A percentile compares a stretch with the other conserved stretches of the same genome.
Evolutionary conservation across 1,140 invertebrate species (phyloP).

Genomic region (Eufriesea mexicana): DNA sequence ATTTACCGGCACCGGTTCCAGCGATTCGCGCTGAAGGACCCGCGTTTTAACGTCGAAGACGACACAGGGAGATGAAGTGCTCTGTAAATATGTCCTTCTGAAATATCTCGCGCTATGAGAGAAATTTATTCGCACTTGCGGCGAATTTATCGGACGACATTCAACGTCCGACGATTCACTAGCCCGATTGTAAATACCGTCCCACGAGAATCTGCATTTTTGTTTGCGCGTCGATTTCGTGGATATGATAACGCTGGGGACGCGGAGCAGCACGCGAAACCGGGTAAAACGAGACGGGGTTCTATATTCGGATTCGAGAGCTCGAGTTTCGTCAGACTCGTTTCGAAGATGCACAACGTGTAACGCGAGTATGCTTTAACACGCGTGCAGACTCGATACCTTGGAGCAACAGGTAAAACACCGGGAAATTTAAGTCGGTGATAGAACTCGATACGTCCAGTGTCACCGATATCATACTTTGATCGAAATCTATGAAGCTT

Average conservation of each 20-base stretch:
- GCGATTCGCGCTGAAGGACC: too few relatives aligned
- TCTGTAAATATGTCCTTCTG: too few relatives aligned
- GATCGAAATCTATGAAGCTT: neutral
- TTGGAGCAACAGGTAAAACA: conserved; percentile 30
- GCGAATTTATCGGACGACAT: too few relatives aligned
- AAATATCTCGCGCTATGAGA: too few relatives aligned
- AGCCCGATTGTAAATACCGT: neutral
- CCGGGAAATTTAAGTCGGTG: conserved; percentile 1
- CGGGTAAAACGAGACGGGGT: neutral
- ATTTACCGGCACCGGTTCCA: too few relatives aligned
- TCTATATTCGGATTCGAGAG: neutral
- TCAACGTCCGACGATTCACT: too few relatives aligned
- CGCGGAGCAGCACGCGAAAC: neutral
- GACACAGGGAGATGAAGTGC: too few relatives aligned
- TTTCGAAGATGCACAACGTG: neutral
- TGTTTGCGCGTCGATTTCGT: neutral
- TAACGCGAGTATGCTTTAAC: neutral
- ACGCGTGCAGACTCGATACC: neutral
- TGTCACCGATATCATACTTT: neutral
- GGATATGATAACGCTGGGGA: neutral
- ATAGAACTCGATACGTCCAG: neutral
- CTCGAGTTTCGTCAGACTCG: neutral
- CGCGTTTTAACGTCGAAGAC: too few relatives aligned
- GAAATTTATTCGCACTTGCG: too few relatives aligned
- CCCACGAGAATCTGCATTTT: neutral